These are phyloP conservation scores for Blastobasis lacticolella DNA, from an alignment of 2,888 invertebrate species.

Conservation along the genomic window DNA sequence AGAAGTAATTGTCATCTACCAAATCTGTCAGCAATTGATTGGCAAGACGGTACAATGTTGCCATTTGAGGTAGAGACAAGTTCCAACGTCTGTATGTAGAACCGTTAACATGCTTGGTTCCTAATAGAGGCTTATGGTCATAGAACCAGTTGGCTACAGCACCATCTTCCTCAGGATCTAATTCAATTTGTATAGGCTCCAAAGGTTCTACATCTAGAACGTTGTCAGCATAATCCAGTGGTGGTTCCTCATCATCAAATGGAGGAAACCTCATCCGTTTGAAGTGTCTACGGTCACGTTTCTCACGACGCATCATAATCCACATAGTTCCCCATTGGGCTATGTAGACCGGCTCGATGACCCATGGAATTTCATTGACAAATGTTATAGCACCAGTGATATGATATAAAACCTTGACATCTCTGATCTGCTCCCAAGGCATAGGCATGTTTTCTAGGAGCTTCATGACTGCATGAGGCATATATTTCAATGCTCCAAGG, in stretches of 20 bases:
- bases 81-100: conserved; percentile 98
- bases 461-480: conserved; percentile 99
- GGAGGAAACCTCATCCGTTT: conserved; percentile 99
- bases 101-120: conserved; percentile 95
- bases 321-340: conserved; percentile 99
- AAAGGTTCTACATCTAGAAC: conserved; percentile 98
- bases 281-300: conserved; percentile 98
- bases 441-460: conserved; percentile 99
- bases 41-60: conserved; percentile 96
- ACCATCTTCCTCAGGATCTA: conserved; percentile 95
- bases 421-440: conserved; percentile 99
- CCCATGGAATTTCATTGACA: conserved; percentile 99
- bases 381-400: conserved; percentile 99
- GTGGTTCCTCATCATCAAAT: conserved; percentile 99
- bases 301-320: conserved; percentile 99
- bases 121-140: conserved; percentile 96
- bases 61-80: conserved; percentile 96
- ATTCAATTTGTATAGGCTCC: conserved; percentile 98
- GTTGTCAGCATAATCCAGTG: conserved; percentile 99
- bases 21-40: conserved; percentile 98
- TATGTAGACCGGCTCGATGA: conserved; percentile 98
- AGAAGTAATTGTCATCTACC: conserved; percentile 99
- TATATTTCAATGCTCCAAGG: conserved; percentile 97
- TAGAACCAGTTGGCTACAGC: conserved; percentile 98
- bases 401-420: conserved; percentile 97